These are phyloP conservation scores for Nautilus pompilius DNA, from an alignment of 1,140 invertebrate species.

Conservation along the genomic window DNA sequence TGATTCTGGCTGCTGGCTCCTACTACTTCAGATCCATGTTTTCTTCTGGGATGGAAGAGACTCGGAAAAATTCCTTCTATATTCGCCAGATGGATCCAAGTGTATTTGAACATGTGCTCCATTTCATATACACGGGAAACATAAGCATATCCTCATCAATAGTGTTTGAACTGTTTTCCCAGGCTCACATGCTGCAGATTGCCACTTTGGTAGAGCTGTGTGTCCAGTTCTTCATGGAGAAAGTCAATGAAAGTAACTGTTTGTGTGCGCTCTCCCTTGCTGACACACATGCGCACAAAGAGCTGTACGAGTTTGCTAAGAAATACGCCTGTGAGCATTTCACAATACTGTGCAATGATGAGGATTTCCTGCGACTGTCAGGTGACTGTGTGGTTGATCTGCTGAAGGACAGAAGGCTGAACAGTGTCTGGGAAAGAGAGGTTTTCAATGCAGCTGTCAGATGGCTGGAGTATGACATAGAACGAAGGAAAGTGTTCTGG, in stretches of 20 bases:
- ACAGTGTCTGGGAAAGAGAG: constrained; percentile 37
- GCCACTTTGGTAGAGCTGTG: constrained; percentile 38
- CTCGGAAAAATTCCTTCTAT: constrained; percentile 35
- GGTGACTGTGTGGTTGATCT: constrained; percentile 38
- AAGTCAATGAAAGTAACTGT: constrained; percentile 44
- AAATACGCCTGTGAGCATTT: constrained; percentile 38
- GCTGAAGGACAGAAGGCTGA: constrained; percentile 33
- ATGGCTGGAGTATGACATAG: constrained; percentile 41
- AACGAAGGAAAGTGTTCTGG: constrained; percentile 17
- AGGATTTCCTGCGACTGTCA: constrained; percentile 42
- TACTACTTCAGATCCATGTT: constrained; percentile 45
- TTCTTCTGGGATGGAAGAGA: constrained; percentile 47
- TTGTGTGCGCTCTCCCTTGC: constrained; percentile 40
- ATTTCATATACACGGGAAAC: constrained; percentile 47
- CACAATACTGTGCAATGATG: constrained; percentile 29
- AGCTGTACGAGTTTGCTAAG: constrained; percentile 40
- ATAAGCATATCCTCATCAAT: constrained; percentile 34
- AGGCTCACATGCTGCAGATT: constrained; percentile 46
- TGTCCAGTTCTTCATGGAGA: constrained; percentile 40
- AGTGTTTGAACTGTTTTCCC: constrained; percentile 41
- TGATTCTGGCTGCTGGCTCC: constrained; percentile 43
- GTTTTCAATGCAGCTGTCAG: constrained; percentile 39
- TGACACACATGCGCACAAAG: constrained; percentile 37
- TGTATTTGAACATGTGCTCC: constrained; percentile 42
- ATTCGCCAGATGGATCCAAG: constrained; percentile 37